Evolutionary conservation across 1,140 invertebrate species (phyloP).

Genomic region (Hypsibius dujardini): DNA sequence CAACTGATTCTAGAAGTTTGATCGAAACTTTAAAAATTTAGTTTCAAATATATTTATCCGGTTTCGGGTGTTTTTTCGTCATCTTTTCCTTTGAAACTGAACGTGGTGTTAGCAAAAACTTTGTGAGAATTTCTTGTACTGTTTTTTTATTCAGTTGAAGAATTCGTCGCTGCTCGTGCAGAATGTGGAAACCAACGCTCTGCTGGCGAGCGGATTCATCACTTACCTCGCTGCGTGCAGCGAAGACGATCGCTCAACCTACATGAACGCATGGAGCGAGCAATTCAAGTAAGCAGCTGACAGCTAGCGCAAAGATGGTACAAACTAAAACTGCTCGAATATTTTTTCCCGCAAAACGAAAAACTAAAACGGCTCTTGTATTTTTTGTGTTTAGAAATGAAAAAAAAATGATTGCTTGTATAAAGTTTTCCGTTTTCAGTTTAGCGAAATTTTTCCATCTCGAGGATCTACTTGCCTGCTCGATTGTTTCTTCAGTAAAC

Average conservation of each 20-base stretch:
- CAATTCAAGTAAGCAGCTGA: not conserved
- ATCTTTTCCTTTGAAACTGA: conserved; percentile 21
- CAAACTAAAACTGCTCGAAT: too few relatives aligned
- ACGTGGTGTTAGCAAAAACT: too few relatives aligned
- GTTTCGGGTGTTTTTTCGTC: not conserved
- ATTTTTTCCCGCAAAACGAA: too few relatives aligned
- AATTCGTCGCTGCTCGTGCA: conserved; percentile 38
- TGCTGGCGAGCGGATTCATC: conserved; percentile 56
- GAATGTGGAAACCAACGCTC: conserved; percentile 44
- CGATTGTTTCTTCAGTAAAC: not conserved
- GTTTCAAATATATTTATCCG: too few relatives aligned
- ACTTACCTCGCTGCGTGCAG: conserved; percentile 50
- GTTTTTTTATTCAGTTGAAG: conserved; percentile 32
- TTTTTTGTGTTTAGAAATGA: conserved; percentile 12
- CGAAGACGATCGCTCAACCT: conserved; percentile 45
- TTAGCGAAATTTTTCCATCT: not conserved
- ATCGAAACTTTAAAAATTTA: too few relatives aligned
- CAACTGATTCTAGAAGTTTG: too few relatives aligned
- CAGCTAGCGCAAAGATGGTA: too few relatives aligned
- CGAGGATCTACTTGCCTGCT: too few relatives aligned
- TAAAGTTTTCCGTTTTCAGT: conserved; percentile 20
- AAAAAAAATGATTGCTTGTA: conserved; percentile 14
- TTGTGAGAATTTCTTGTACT: too few relatives aligned
- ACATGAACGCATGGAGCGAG: conserved; percentile 42
- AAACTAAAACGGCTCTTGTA: not conserved